Percentiles rank a stretch among this genome's conserved stretches.
These are phyloP conservation scores for Papilio polytes DNA, from an alignment of 1,140 invertebrate genomes.

Conservation along the genomic window DNA sequence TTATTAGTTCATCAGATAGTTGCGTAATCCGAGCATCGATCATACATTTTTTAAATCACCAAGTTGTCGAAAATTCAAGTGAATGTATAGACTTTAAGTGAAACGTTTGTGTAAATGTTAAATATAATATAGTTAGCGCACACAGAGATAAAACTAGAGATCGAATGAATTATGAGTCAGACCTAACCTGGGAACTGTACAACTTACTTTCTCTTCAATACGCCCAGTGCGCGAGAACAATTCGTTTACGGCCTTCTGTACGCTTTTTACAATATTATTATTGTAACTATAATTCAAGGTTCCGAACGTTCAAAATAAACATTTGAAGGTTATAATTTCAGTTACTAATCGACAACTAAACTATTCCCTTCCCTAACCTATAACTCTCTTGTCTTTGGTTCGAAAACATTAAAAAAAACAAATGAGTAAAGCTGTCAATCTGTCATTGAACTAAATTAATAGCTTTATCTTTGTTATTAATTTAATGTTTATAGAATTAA, in stretches of 20 bases:
- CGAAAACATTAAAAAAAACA: neutral
- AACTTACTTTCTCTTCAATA: conserved; percentile 34
- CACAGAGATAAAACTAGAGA: conserved; percentile 18
- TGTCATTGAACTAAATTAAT: neutral
- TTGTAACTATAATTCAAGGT: conserved; percentile 16
- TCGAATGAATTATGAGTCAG: conserved; percentile 38
- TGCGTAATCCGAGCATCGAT: no score
- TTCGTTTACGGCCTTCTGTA: neutral
- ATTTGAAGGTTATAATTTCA: conserved; percentile 11
- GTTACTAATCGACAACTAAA: neutral
- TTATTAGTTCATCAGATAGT: no score
- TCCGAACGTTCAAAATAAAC: neutral
- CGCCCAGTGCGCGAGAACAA: conserved; percentile 26
- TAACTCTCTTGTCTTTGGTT: conserved; percentile 9
- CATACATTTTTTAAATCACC: no score
- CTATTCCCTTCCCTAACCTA: neutral
- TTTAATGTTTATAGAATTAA: neutral
- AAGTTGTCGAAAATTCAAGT: neutral
- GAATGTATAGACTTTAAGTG: neutral
- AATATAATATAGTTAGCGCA: neutral
- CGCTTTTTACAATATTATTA: conserved; percentile 17
- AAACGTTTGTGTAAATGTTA: conserved; percentile 11
- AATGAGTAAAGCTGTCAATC: neutral
- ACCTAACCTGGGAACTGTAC: conserved; percentile 30
- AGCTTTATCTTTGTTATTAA: neutral